These are phyloP conservation scores for Gambusia holbrooki DNA, from an alignment of 2,113 vertebrate genomes.

Conservation along the genomic window DNA sequence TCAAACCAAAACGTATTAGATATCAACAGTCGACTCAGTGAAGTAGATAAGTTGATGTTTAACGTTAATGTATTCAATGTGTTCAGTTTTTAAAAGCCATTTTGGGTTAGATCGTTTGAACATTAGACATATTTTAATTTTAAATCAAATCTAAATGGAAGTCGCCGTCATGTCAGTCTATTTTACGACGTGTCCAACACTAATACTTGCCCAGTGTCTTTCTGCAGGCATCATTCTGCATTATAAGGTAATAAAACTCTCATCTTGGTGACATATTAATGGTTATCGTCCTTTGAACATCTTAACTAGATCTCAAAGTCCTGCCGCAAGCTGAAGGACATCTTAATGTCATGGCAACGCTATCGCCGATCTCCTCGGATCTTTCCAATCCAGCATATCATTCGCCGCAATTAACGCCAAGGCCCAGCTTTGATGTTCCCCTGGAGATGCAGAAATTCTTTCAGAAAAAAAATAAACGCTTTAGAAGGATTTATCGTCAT, in stretches of 20 bases:
- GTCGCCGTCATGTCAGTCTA: no score
- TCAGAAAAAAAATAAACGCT: background rate
- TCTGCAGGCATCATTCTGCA: conserved; percentile 8
- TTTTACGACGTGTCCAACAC: background rate
- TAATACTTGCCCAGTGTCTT: conserved; percentile 20
- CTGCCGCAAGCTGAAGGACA: conserved; percentile 49
- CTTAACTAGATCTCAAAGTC: conserved; percentile 71
- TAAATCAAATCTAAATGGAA: background rate
- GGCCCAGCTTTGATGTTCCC: conserved; percentile 9
- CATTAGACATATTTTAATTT: no score
- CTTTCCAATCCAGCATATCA: conserved; percentile 6
- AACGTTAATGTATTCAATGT: background rate
- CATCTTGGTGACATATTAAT: conserved; percentile 63
- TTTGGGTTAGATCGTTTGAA: no score
- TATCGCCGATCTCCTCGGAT: conserved; percentile 24
- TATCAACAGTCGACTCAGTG: background rate
- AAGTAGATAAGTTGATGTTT: background rate
- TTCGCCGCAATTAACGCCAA: conserved; percentile 27
- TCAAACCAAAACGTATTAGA: background rate
- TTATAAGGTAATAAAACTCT: conserved; percentile 49
- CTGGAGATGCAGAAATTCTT: background rate
- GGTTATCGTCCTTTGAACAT: conserved; percentile 40
- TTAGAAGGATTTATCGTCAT: background rate
- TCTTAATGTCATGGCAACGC: conserved; percentile 39
- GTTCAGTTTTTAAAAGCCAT: background rate